Evolutionary conservation across 2,888 invertebrate species (phyloP).

Genomic region (Heterodera filipjevi): DNA sequence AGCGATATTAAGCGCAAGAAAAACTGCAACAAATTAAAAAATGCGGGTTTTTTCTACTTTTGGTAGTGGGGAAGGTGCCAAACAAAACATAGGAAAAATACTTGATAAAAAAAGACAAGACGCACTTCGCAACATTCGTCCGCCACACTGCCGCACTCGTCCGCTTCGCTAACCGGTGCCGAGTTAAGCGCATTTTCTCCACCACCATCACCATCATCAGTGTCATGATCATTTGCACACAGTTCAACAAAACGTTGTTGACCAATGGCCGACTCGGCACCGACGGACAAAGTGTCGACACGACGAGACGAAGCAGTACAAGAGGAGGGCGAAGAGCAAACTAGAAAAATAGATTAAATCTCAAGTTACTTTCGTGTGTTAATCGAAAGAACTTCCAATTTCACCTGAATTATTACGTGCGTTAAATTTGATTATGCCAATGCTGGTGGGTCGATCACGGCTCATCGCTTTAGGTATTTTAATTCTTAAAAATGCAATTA

Average conservation of each 20-base stretch:
- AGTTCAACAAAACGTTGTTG: neutral
- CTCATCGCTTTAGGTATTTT: too few species aligned
- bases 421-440: constrained; percentile 3
- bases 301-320: neutral
- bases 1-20: too few species aligned
- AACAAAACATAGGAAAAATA: too few species aligned
- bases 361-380: too few species aligned
- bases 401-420: constrained; percentile 10
- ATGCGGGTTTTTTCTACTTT: too few species aligned
- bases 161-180: neutral
- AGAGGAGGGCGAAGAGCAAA: neutral
- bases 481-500: too few species aligned
- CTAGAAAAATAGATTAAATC: neutral
- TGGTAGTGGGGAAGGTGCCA: too few species aligned
- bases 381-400: too few species aligned
- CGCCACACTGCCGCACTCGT: constrained; percentile 13
- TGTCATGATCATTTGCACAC: neutral
- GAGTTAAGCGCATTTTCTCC: neutral
- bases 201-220: neutral
- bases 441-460: neutral
- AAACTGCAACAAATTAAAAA: too few species aligned
- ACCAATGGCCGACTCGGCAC: neutral
- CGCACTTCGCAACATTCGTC: neutral
- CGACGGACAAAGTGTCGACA: neutral
- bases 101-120: too few species aligned